phyloP scores from a whole-genome alignment of 2,797 vertebrate species.

The Loris lydekkerianus region DNA sequence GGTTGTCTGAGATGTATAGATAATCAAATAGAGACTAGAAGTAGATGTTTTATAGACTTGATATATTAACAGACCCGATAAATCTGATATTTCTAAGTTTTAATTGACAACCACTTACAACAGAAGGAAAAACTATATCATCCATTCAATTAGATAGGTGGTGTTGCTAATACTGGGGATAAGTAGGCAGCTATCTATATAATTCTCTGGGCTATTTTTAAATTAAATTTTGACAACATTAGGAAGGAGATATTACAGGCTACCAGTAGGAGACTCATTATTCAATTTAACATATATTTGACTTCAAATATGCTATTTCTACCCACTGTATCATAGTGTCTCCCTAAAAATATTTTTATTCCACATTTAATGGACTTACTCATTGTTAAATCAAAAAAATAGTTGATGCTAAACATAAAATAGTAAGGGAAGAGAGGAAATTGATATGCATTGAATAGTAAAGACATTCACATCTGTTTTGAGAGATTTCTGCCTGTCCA shows the following conservation, averaged over 20 bases:
- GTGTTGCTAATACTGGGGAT: neutral
- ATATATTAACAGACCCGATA: conserved; percentile 7
- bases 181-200: neutral
- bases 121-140: neutral
- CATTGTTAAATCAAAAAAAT: neutral
- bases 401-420: neutral
- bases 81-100: conserved; percentile 1
- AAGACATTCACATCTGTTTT: neutral
- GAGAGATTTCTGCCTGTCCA: neutral
- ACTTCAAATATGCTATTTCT: neutral
- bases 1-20: neutral
- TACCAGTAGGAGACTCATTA: neutral
- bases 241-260: neutral
- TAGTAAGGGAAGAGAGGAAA: neutral
- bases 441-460: neutral
- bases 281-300: neutral
- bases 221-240: neutral
- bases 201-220: neutral
- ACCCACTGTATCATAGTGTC: neutral
- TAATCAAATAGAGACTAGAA: neutral
- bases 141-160: neutral
- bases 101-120: neutral
- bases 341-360: neutral
- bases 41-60: neutral
- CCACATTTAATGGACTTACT: neutral